These are phyloP conservation scores for Choloepus didactylus DNA, from an alignment of 2,797 vertebrate genomes.

Conservation along the genomic window DNA sequence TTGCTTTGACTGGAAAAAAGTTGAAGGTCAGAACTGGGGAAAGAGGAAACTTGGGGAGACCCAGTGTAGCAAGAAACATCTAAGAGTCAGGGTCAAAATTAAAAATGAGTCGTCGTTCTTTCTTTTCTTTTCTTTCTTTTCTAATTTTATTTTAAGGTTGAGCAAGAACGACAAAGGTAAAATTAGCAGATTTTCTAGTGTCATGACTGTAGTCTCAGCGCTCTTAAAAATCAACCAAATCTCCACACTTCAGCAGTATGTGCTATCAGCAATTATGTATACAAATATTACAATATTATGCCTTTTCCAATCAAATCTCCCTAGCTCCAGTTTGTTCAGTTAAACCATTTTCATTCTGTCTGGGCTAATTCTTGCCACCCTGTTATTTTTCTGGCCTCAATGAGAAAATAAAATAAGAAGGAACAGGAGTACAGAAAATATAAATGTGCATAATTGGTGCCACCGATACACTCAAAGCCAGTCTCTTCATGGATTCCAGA, in stretches of 20 bases:
- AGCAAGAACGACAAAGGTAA: background rate
- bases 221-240: conserved; percentile 6
- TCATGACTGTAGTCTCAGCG: background rate
- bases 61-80: background rate
- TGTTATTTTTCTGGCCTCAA: background rate
- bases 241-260: background rate
- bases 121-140: background rate
- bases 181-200: background rate
- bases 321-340: background rate
- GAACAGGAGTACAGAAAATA: background rate
- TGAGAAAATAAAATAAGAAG: background rate
- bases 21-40: background rate
- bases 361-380: background rate
- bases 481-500: background rate
- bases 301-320: background rate
- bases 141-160: background rate
- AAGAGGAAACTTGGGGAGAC: background rate
- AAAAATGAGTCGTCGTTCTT: background rate
- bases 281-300: background rate
- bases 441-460: background rate
- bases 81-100: background rate
- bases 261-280: background rate
- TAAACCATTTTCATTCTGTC: background rate
- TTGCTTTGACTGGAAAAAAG: background rate
- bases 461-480: background rate